These are phyloP conservation scores for Chalcis sispes DNA, from an alignment of 2,888 invertebrate genomes.

Conservation along the genomic window DNA sequence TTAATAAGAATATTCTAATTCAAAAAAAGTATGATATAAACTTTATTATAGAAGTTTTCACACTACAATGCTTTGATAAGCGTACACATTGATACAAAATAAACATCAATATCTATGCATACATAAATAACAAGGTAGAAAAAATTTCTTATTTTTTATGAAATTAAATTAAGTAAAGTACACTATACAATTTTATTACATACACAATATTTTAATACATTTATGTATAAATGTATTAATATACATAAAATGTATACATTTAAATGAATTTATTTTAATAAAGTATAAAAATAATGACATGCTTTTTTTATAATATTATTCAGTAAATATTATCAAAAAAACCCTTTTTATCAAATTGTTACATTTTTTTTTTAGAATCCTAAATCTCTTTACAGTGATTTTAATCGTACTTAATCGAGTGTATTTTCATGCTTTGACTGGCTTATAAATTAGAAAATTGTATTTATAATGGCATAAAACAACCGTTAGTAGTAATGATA, in stretches of 20 bases:
- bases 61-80: not conserved
- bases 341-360: not conserved
- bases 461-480: conserved; percentile 10
- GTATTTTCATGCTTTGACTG: not conserved
- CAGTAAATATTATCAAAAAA: too few relatives aligned
- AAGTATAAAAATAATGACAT: too few relatives aligned
- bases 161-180: too few relatives aligned
- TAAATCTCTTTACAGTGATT: not conserved
- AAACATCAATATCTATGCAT: not conserved
- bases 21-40: conserved; percentile 14
- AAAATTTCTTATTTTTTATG: not conserved
- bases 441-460: conserved; percentile 27
- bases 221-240: not conserved
- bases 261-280: too few relatives aligned
- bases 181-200: not conserved
- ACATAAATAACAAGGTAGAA: not conserved
- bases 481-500: conserved; percentile 4
- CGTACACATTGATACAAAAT: not conserved
- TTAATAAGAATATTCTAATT: not conserved
- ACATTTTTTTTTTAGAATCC: not conserved
- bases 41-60: not conserved
- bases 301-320: too few relatives aligned
- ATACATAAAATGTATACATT: too few relatives aligned
- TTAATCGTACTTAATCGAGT: not conserved
- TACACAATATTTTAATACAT: not conserved